These are phyloP conservation scores for Eufriesea mexicana DNA, from an alignment of 1,140 invertebrate species.

Conservation along the genomic window DNA sequence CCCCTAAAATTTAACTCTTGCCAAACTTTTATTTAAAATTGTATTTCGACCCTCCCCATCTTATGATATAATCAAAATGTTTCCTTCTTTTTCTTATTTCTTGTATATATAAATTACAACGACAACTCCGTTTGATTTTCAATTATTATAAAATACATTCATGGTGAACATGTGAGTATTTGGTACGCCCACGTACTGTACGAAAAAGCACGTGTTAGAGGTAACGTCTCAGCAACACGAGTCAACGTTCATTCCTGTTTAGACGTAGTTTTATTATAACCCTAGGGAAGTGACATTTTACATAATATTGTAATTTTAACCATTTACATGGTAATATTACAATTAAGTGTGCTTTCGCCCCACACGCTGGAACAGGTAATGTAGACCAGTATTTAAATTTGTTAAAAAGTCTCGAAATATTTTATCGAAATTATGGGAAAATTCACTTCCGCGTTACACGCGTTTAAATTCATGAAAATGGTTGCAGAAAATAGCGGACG, in stretches of 20 bases:
- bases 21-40: too few relatives aligned
- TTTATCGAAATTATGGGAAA: constrained; percentile 27
- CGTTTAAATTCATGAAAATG: background rate
- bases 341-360: background rate
- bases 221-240: background rate
- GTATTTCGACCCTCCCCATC: too few relatives aligned
- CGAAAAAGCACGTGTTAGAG: background rate
- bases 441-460: constrained; percentile 17
- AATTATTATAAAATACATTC: too few relatives aligned
- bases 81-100: too few relatives aligned
- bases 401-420: constrained; percentile 17
- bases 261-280: background rate
- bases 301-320: constrained; percentile 19
- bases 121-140: too few relatives aligned
- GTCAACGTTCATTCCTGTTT: background rate
- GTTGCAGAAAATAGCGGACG: background rate
- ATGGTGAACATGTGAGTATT: too few relatives aligned
- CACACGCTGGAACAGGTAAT: background rate
- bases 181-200: background rate
- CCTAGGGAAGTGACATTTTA: constrained; percentile 18
- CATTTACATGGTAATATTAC: constrained; percentile 23
- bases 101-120: too few relatives aligned
- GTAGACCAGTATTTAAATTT: constrained; percentile 8
- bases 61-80: too few relatives aligned
- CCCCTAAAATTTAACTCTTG: too few relatives aligned